phyloP scores from a whole-genome alignment of 2,888 invertebrate species.

The Epinotia ramella region DNA sequence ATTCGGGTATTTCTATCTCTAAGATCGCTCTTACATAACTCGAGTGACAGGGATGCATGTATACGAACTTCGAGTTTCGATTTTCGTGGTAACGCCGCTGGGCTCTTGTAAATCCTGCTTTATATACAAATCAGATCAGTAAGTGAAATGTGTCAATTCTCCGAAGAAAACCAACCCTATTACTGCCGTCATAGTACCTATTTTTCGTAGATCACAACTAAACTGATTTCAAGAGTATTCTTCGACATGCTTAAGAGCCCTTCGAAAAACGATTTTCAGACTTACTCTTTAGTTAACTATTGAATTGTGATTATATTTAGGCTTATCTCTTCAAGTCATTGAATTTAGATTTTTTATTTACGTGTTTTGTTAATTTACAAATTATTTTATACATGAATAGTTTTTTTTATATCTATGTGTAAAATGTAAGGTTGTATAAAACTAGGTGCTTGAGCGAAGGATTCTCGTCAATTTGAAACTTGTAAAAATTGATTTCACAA shows the following conservation, averaged over 20 bases:
- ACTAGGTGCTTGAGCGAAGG: conserved; percentile 82
- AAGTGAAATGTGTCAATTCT: conserved; percentile 10
- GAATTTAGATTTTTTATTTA: background rate
- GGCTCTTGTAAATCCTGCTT: background rate
- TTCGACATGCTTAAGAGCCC: conserved; percentile 24
- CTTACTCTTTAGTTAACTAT: too few species aligned
- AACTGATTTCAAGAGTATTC: conserved; percentile 26
- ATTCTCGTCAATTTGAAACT: conserved; percentile 80
- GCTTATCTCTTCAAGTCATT: background rate
- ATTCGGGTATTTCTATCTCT: too few species aligned
- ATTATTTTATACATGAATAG: background rate
- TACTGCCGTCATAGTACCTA: background rate
- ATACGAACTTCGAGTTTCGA: too few species aligned
- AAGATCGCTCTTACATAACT: too few species aligned
- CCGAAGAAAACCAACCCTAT: background rate
- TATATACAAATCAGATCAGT: background rate
- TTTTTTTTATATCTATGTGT: conserved; percentile 46
- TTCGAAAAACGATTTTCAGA: background rate
- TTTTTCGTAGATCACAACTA: conserved; percentile 4
- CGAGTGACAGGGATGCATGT: too few species aligned
- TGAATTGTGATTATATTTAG: too few species aligned
- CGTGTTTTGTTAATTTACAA: background rate
- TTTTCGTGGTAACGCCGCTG: too few species aligned
- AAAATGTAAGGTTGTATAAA: conserved; percentile 79
- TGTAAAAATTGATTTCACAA: conserved; percentile 68